Evolutionary conservation across 2,888 invertebrate species (phyloP), one percentile per base, ranked within the genome.

Genomic region (Alloscopus bannaensis): DNA sequence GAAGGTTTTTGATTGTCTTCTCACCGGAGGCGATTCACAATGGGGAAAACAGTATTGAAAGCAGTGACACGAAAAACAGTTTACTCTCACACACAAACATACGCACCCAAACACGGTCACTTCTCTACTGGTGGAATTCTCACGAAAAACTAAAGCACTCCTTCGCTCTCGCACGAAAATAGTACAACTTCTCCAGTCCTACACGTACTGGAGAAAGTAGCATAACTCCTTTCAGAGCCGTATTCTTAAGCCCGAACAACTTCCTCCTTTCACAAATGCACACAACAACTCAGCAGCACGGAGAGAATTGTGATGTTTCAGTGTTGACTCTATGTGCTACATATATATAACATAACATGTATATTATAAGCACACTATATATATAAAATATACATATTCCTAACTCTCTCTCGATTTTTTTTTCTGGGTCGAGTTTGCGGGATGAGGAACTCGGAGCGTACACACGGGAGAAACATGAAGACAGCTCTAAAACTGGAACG

Each of bases 391-490:
- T 28, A 11, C 24, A n/a, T n/a, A n/a, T n/a, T n/a, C n/a, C n/a
- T n/a, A n/a, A n/a, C n/a, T n/a, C 31, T 31, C 29, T 59, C 20
- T 29, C 50, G 24, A 40, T 26, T 47, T 66, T 68, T 69, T 70
- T 78, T 78, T 68, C 76, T 78, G 71, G 78, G 71, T 78, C 78
- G 78, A 78, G 78, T 78, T 71, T 78, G 78, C 78, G 78, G 78
- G 78, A 78, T 78, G 66, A 70, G 65, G 65, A 71, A 50, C 62
- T 29, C 22, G 22, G 29, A 71, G 55, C 69, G 28, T 20, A 65
- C 45, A 64, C 42, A 62, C 40, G 62, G 62, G 62, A 62, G 50
- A 62, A 59, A 62, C 45, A 69, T 40, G 62, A 29, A 45, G 20
- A 47, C 42, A 70, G 20, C 24, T 13, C 24, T 16, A 59, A 71